Conservation (phyloP, 1,140 invertebrate genomes). For the Magallana angulata region DNA sequence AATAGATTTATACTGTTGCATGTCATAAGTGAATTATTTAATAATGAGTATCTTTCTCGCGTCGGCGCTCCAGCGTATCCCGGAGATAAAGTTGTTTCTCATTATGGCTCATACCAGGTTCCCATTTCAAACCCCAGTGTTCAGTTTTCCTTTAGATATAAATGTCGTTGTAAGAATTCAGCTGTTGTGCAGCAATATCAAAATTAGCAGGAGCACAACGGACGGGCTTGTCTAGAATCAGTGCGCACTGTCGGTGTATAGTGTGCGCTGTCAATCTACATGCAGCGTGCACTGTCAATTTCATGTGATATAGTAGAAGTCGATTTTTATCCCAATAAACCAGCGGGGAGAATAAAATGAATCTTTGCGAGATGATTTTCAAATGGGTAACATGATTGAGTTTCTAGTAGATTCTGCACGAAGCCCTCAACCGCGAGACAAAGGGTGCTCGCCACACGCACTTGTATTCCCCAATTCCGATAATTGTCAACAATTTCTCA, state of each 20-base stretch:
- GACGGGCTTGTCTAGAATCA: neutral
- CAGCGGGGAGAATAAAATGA: neutral
- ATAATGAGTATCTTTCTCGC: neutral
- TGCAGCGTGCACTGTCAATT: neutral
- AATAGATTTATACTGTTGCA: constrained; percentile 13
- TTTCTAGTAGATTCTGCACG: neutral
- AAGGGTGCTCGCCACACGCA: constrained; percentile 15
- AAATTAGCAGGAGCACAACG: neutral
- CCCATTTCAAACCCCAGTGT: neutral
- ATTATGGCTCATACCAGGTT: constrained; percentile 6
- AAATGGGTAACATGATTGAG: neutral
- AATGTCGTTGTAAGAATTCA: neutral
- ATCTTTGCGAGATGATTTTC: neutral
- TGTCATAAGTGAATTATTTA: constrained; percentile 29
- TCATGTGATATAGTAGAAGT: neutral
- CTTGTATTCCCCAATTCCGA: neutral
- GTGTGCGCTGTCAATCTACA: no score
- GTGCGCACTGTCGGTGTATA: neutral
- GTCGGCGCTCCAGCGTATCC: neutral
- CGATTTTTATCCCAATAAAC: neutral
- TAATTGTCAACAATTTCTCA: constrained; percentile 29
- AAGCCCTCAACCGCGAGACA: neutral
- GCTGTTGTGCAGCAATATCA: neutral
- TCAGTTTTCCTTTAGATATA: neutral
- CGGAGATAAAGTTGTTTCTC: neutral